phyloP scores from a whole-genome alignment of 2,797 vertebrate genomes.

The Ispidina lecontei region DNA sequence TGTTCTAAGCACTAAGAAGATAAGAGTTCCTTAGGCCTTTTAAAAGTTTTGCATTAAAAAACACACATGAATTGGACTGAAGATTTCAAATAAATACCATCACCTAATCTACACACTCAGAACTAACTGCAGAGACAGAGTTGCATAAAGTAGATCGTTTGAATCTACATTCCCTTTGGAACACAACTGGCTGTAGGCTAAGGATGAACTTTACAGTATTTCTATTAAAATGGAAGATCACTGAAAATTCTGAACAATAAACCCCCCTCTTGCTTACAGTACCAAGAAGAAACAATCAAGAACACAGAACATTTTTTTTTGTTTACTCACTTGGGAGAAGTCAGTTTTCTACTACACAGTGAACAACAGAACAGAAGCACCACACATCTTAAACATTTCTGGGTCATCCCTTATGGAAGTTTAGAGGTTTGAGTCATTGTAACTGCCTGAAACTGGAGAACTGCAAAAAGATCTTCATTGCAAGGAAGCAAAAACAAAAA shows the following conservation, averaged over 20 bases:
- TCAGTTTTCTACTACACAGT: conserved; percentile 28
- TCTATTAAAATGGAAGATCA: conserved; percentile 9
- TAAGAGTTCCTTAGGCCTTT: background rate
- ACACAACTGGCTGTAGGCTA: background rate
- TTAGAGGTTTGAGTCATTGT: background rate
- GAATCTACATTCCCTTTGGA: background rate
- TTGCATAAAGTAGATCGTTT: rapidly evolving
- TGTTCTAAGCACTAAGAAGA: background rate
- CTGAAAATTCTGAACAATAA: background rate
- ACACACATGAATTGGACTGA: background rate
- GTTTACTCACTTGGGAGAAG: conserved; percentile 32
- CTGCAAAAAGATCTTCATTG: background rate
- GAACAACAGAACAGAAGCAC: conserved; percentile 29
- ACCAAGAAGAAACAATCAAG: conserved; percentile 19
- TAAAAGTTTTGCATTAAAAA: background rate
- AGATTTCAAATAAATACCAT: background rate
- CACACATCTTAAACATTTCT: background rate
- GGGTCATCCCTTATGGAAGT: background rate
- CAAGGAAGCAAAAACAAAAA: background rate
- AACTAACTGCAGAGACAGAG: background rate
- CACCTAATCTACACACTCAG: background rate
- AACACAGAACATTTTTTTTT: background rate
- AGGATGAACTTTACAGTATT: background rate
- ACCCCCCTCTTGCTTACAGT: background rate
- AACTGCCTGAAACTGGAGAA: conserved; percentile 16